These are phyloP conservation scores for Paracanthobrama guichenoti DNA, from an alignment of 2,113 vertebrate species.

Conservation along the genomic window DNA sequence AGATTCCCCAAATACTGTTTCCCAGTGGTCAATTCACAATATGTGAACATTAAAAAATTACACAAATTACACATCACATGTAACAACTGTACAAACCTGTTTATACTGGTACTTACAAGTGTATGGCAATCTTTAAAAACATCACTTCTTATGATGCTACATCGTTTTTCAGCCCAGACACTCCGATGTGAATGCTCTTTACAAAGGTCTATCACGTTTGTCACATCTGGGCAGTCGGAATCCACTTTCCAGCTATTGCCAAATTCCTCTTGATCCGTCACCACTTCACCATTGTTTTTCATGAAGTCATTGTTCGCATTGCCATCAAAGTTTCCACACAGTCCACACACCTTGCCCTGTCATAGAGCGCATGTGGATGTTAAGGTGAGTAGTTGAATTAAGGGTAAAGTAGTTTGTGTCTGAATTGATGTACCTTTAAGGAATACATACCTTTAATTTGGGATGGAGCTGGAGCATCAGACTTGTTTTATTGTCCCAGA, in stretches of 20 bases:
- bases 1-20: neutral
- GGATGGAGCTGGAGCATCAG: constrained; percentile 83
- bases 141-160: constrained; percentile 77
- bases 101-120: constrained; percentile 71
- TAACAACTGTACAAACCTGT: neutral
- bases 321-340: constrained; percentile 89
- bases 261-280: constrained; percentile 77
- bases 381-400: neutral
- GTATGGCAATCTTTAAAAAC: constrained; percentile 76
- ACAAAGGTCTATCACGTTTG: constrained; percentile 69
- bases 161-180: constrained; percentile 81
- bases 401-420: neutral
- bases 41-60: neutral
- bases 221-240: constrained; percentile 74
- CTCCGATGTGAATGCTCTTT: constrained; percentile 75
- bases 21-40: neutral
- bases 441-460: constrained; percentile 77
- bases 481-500: constrained; percentile 90
- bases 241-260: constrained; percentile 87
- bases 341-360: constrained; percentile 83
- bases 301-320: constrained; percentile 85
- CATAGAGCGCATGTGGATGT: neutral
- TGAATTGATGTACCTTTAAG: neutral
- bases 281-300: constrained; percentile 78
- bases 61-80: neutral